Conservation (phyloP, 2,888 invertebrate species). For the Drosophila pseudotakahashii region DNA sequence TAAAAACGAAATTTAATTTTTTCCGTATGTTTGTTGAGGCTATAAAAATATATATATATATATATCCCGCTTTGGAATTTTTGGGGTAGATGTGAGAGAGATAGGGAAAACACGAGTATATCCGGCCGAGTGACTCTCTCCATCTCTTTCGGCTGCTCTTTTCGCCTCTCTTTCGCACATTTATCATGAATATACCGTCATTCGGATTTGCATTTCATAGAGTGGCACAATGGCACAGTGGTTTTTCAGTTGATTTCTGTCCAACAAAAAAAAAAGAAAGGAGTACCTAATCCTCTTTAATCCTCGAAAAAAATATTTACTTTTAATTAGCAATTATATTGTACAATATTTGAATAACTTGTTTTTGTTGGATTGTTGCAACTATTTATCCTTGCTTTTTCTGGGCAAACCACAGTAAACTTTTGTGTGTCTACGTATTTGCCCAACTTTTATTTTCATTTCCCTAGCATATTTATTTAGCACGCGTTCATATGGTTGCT, state of each 20-base stretch:
- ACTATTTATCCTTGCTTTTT: not conserved
- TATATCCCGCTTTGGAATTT: constrained; percentile 4
- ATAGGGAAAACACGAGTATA: constrained; percentile 30
- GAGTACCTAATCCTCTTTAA: not conserved
- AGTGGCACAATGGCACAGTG: constrained; percentile 53
- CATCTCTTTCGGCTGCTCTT: constrained; percentile 27
- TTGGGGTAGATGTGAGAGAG: constrained; percentile 10
- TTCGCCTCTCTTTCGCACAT: constrained; percentile 36
- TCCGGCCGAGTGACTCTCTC: constrained; percentile 42
- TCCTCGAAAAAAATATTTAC: not conserved
- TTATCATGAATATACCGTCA: constrained; percentile 57
- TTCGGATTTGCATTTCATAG: constrained; percentile 65
- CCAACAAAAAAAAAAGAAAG: too few relatives aligned
- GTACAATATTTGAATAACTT: not conserved
- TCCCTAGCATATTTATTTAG: constrained; percentile 24
- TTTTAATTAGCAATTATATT: not conserved
- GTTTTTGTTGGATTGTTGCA: not conserved
- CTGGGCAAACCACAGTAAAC: constrained; percentile 17
- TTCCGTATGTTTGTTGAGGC: constrained; percentile 62
- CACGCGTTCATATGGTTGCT: constrained; percentile 26
- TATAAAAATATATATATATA: constrained; percentile 39
- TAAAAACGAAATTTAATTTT: constrained; percentile 68
- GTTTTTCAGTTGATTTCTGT: not conserved
- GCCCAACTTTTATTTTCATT: constrained; percentile 33
- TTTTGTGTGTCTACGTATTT: constrained; percentile 13